Conservation (phyloP, 2,888 invertebrate genomes). For the Acanthosepion esculentum region DNA sequence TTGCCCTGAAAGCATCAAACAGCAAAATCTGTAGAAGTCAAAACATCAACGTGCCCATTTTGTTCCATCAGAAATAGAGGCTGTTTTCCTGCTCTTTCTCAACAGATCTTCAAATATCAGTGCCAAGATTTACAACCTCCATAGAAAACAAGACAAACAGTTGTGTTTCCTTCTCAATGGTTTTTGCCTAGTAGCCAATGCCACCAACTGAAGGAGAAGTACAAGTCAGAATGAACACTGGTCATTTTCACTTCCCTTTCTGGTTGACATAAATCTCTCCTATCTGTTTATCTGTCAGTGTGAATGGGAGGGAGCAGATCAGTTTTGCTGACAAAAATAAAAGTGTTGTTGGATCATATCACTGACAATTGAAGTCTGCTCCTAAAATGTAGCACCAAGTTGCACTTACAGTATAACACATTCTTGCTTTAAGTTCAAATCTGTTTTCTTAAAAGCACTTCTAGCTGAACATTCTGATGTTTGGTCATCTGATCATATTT, state of each 20-base stretch:
- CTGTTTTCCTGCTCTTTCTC: background rate
- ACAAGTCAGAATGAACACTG: background rate
- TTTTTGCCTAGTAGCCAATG: background rate
- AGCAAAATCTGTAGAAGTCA: background rate
- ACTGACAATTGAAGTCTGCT: background rate
- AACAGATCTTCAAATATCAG: background rate
- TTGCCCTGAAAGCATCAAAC: no score
- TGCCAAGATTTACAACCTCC: background rate
- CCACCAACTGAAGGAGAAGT: background rate
- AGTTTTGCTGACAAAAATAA: background rate
- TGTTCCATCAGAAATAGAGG: background rate
- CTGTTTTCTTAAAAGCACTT: background rate
- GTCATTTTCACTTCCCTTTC: background rate
- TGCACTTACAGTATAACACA: no score
- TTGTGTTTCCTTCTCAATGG: background rate
- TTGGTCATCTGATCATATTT: no score
- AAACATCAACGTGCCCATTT: background rate
- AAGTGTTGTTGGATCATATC: background rate
- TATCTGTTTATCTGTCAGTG: background rate
- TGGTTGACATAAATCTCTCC: background rate
- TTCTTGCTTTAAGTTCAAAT: background rate
- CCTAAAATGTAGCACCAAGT: background rate
- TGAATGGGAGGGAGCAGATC: background rate
- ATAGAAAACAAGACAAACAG: background rate
- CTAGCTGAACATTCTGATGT: no score